Percentiles rank a stretch among this genome's conserved stretches.
These are phyloP conservation scores for Moxostoma hubbsi DNA, from an alignment of 2,797 vertebrate species.

Conservation along the genomic window DNA sequence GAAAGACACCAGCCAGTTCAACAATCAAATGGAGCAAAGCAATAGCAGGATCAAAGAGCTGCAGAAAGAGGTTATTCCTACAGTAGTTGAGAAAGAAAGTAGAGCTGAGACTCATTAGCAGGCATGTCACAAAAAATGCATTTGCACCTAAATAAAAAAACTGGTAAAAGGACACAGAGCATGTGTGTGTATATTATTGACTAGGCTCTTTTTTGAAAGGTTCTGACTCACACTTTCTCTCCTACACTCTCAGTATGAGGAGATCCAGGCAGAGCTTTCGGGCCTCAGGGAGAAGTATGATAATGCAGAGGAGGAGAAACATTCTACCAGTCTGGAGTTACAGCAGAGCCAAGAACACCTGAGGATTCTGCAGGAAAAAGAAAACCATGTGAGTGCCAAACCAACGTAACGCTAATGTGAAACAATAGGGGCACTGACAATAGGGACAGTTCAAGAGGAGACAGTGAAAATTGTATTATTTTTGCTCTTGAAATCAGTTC, in stretches of 20 bases:
- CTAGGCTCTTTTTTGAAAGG: constrained; percentile 19
- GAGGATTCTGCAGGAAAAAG: constrained; percentile 91
- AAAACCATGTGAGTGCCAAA: constrained; percentile 84
- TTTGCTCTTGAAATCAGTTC: constrained; percentile 19
- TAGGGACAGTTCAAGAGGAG: constrained; percentile 55
- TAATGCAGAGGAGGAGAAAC: constrained; percentile 88
- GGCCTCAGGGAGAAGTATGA: constrained; percentile 88
- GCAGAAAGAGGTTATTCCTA: constrained; percentile 85
- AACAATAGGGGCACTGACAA: constrained; percentile 50
- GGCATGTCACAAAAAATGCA: constrained; percentile 17
- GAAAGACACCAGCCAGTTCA: constrained; percentile 83
- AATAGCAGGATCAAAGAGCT: constrained; percentile 85
- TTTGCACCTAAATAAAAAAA: constrained; percentile 26
- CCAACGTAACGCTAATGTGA: background rate
- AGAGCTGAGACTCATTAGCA: constrained; percentile 32
- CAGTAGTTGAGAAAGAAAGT: background rate
- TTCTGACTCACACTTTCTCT: constrained; percentile 32
- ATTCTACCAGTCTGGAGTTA: constrained; percentile 85
- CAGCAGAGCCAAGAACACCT: constrained; percentile 90
- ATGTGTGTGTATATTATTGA: constrained; percentile 36
- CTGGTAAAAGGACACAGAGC: background rate
- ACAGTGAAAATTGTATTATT: constrained; percentile 1
- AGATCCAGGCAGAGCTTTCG: constrained; percentile 84
- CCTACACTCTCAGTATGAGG: constrained; percentile 83
- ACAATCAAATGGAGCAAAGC: constrained; percentile 87